A percentile compares a stretch with the other conserved stretches of the same genome.
Conservation (phyloP, 2,888 invertebrate genomes). For the Mythimna loreyi region DNA sequence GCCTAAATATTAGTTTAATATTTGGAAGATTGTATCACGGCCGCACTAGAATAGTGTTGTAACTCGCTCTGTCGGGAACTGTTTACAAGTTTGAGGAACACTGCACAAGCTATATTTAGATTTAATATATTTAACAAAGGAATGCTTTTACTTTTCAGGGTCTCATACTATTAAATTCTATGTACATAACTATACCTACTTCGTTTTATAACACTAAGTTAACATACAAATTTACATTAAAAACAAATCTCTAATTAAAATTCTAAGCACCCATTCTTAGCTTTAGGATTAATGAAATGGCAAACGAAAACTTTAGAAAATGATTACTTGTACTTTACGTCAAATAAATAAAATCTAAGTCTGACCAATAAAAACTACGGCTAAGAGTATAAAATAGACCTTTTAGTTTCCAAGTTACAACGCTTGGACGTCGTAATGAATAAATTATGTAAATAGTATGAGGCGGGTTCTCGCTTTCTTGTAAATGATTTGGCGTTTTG, state of each 20-base stretch:
- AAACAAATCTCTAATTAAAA: no score
- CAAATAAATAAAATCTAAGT: conserved; percentile 11
- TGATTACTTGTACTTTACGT: background rate
- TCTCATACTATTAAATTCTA: background rate
- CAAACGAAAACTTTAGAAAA: background rate
- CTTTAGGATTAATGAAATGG: background rate
- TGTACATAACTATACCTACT: background rate
- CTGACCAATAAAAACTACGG: background rate
- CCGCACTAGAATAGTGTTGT: conserved; percentile 73
- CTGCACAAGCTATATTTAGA: background rate
- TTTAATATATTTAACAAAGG: background rate
- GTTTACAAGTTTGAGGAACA: background rate
- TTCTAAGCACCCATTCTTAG: background rate
- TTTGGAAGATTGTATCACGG: conserved; percentile 87
- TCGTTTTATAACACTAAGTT: background rate
- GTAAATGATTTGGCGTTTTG: conserved; percentile 89
- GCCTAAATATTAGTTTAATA: conserved; percentile 91
- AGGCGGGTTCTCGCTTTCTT: conserved; percentile 88
- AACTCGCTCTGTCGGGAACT: conserved; percentile 65
- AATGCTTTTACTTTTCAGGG: background rate
- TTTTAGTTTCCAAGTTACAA: conserved; percentile 68
- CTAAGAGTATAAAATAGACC: conserved; percentile 13
- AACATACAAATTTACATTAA: background rate
- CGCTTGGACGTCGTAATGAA: conserved; percentile 74
- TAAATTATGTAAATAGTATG: conserved; percentile 89